These are phyloP conservation scores for Bucco capensis DNA, from an alignment of 2,113 vertebrate genomes.

Conservation along the genomic window DNA sequence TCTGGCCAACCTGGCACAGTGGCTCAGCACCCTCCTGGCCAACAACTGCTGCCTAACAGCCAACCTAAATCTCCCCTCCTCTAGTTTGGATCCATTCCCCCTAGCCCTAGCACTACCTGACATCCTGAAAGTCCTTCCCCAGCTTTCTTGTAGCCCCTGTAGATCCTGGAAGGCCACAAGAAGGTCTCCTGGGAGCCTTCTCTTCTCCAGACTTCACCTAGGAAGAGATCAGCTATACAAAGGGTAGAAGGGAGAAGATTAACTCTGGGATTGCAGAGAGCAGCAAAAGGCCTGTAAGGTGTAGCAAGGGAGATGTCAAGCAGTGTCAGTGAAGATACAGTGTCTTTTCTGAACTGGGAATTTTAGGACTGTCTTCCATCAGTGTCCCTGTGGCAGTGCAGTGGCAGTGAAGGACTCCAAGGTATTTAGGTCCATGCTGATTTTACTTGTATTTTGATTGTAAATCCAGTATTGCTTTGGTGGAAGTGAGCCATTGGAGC, in stretches of 20 bases:
- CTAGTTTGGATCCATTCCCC: too few relatives aligned
- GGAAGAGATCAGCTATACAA: neutral
- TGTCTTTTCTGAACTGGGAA: neutral
- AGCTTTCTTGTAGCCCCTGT: too few relatives aligned
- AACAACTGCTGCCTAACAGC: too few relatives aligned
- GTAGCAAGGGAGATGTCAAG: neutral
- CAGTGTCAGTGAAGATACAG: neutral
- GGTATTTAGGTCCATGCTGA: neutral
- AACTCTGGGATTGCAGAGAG: neutral
- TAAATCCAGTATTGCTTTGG: neutral
- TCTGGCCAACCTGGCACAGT: too few relatives aligned
- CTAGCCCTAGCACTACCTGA: too few relatives aligned
- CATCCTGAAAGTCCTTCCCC: too few relatives aligned
- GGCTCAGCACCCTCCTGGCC: too few relatives aligned
- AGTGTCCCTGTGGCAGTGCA: neutral
- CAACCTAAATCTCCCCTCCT: too few relatives aligned
- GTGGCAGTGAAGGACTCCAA: neutral
- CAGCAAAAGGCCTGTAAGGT: neutral
- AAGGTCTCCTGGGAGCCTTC: too few relatives aligned
- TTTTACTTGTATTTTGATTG: neutral
- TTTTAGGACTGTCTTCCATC: neutral
- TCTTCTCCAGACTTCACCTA: too few relatives aligned
- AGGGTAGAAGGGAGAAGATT: neutral
- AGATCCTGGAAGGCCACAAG: too few relatives aligned
- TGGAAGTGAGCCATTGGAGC: neutral